Evolutionary conservation across 2,797 vertebrate genomes (phyloP), one percentile per base, ranked within the genome.

Genomic region (Coregonus suidteri): DNA sequence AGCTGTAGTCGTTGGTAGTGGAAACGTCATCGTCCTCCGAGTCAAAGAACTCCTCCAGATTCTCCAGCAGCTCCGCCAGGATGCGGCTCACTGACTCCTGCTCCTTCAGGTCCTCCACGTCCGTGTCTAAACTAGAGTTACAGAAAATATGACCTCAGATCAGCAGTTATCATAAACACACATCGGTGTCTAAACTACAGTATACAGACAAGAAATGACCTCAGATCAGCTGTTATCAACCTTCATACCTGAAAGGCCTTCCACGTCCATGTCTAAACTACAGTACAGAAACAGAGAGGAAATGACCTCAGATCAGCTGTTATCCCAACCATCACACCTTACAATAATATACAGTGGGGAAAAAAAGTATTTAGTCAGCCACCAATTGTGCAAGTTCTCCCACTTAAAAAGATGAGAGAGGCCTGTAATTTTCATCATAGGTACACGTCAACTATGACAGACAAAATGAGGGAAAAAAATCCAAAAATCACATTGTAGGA

Each of bases 11-110:
- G 88, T 95, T 94, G 64, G 91, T 90, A 82, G 94, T 94, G 90
- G 94, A 95, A 90, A 95, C 94, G 88, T 95, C 94, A 89, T 95
- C 94, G 78, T 95, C 95, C 90, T 95, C 95, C 78, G 93, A 95
- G 85, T 95, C 95, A 90, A 95, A 95, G 90, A 93, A 94, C 47
- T 95, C 94, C 90, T 92, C 93, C 83, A 94, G 94, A 90, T 95
- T 95, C 86, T 95, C 95, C 89, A 95, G 86, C 90, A 95, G 92
- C 80, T 94, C 94, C 0, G 92, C 93, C 92, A 95, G 95, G 92
- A 95, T 93, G 85, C 93, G 94, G 88, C 93, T 95, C 76, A 95
- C 93, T 85, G 94, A 88, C 92, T 95, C 94, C 91, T 95, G 94
- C 75, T 95, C 95, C 90, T 94, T 95, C 89, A 95, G 84, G 91